Evolutionary conservation across 2,888 invertebrate genomes (phyloP).

Genomic region (Cerceris rybyensis): DNA sequence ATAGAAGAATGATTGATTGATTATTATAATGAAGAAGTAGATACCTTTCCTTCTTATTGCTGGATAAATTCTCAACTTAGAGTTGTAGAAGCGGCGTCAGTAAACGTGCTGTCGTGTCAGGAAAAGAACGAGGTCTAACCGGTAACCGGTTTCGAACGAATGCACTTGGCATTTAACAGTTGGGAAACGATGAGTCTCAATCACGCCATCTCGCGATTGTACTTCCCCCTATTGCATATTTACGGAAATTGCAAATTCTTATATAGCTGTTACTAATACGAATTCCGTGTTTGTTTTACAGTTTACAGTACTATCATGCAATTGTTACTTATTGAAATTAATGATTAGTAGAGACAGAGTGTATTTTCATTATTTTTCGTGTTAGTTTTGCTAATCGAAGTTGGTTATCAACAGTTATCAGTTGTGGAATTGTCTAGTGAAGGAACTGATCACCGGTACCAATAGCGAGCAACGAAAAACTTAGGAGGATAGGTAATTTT

Average conservation of each 20-base stretch:
- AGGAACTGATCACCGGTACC: not conserved
- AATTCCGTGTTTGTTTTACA: no score
- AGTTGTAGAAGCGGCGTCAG: not conserved
- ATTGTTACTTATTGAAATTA: no score
- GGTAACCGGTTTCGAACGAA: constrained; percentile 32
- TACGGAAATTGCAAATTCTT: not conserved
- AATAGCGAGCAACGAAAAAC: not conserved
- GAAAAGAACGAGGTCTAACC: constrained; percentile 23
- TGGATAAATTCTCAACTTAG: not conserved
- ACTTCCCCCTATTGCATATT: constrained; percentile 12
- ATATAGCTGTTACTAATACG: no score
- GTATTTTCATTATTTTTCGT: not conserved
- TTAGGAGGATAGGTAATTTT: not conserved
- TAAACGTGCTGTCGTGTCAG: not conserved
- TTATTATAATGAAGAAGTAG: not conserved
- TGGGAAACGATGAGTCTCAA: not conserved
- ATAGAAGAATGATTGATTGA: not conserved
- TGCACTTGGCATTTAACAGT: constrained; percentile 25
- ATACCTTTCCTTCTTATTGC: constrained; percentile 17
- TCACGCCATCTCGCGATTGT: constrained; percentile 23
- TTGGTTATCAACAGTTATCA: no score
- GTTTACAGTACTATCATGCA: no score
- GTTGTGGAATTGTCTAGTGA: not conserved
- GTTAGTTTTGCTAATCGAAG: no score
- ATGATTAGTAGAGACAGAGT: not conserved